Evolutionary conservation across 1,140 invertebrate genomes (phyloP), one percentile per base, ranked within the genome.

Genomic region (Whitmania pigra): DNA sequence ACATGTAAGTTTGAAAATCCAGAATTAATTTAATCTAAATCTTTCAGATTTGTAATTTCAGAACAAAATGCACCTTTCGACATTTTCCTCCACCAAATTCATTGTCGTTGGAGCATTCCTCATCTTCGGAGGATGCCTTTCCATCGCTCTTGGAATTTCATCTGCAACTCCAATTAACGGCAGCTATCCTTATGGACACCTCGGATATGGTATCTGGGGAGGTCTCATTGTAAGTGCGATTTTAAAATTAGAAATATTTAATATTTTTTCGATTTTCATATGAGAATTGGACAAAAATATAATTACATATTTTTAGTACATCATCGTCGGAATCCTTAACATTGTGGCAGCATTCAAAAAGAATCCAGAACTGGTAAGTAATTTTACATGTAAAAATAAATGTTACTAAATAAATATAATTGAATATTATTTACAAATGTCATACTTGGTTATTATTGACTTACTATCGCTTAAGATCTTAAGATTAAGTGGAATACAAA

Each of bases 141-240:
- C 22, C 29, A 25, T 63, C 57, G 57, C 57, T 25, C 57, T 63
- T 22, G 57, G 57, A 6, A 63, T 63, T 31, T 31, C 57, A 0
- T 63, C 57, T 22, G 57, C 57, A 13, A 63, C 57, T 25, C 57
- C 57, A 31, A 31, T 31, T 13, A 63, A 63, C 57, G 29, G 22
- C 22, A 63, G 57, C 57, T 63, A 63, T 63, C 57, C 57, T 22
- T 63, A 63, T 18, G 57, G 57, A 25, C 57, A 63, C 29, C 57
- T 63, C 57, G 57, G 57, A 25, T 63, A 63, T 31, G 57, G 57
- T 63, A 63, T 63, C 57, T 63, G 57, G 57, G 22, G 57, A 22
- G 57, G 57, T 25, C 22, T 63, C 22, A 25, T 63, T 20, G 57
- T 63, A 63, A 63, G 57, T 63, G 9, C 0, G 22, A 22, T 22